Evolutionary conservation across 1,140 invertebrate genomes (phyloP).

Genomic region (Wiebesia pumilae): DNA sequence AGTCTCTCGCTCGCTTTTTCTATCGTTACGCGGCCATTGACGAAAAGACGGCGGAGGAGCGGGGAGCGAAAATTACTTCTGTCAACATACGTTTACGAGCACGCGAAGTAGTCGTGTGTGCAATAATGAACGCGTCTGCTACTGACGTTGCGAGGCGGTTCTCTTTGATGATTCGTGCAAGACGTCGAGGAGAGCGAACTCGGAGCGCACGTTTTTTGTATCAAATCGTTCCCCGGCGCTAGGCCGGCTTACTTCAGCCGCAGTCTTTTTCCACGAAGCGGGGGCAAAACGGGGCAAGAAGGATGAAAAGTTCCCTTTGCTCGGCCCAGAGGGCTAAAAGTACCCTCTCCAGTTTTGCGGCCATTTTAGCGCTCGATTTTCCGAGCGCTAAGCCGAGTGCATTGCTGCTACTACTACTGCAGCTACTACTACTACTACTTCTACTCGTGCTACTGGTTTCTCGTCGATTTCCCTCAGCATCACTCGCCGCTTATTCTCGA

Average conservation of each 20-base stretch:
- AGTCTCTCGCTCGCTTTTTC: constrained; percentile 23
- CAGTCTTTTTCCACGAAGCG: background rate
- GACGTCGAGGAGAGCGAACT: background rate
- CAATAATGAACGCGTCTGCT: constrained; percentile 12
- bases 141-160: constrained; percentile 8
- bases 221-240: background rate
- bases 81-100: constrained; percentile 47
- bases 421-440: too few species aligned
- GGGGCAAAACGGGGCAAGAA: background rate
- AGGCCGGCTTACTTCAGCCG: background rate
- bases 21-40: background rate
- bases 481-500: background rate
- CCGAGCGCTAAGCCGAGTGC: background rate
- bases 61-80: constrained; percentile 50
- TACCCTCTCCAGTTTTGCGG: constrained; percentile 10
- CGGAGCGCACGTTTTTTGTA: background rate
- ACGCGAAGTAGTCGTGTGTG: constrained; percentile 1
- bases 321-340: constrained; percentile 5
- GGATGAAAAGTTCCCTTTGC: background rate
- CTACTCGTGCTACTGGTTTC: too few species aligned
- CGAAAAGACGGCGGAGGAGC: constrained; percentile 10
- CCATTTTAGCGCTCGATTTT: constrained; percentile 32
- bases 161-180: constrained; percentile 45
- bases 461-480: background rate
- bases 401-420: too few species aligned